These are phyloP conservation scores for Phytoseiulus persimilis DNA, from an alignment of 2,888 invertebrate genomes.

Conservation along the genomic window DNA sequence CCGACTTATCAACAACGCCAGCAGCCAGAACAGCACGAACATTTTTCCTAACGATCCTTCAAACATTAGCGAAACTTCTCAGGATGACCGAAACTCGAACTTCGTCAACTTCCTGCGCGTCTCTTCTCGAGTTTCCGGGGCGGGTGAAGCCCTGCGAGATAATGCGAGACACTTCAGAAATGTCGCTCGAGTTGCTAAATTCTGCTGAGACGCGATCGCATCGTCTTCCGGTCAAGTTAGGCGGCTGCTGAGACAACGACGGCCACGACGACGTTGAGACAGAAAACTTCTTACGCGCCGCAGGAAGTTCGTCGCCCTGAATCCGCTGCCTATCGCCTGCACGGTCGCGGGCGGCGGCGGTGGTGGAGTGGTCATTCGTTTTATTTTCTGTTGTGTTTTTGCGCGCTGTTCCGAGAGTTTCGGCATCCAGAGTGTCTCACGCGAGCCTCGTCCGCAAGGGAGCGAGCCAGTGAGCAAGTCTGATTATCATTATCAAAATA, in stretches of 20 bases:
- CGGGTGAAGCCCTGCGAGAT: too few species aligned
- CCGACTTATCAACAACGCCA: not conserved
- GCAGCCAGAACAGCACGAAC: not conserved
- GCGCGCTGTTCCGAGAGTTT: not conserved
- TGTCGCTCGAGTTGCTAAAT: not conserved
- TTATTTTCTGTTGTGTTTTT: not conserved
- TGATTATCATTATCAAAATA: slow-evolving; percentile 5
- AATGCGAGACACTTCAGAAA: too few species aligned
- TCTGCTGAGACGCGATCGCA: not conserved
- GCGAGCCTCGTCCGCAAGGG: not conserved
- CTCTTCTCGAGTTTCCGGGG: too few species aligned
- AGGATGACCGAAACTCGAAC: not conserved
- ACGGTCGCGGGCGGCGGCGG: not conserved
- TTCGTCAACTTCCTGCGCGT: too few species aligned
- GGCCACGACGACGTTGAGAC: not conserved
- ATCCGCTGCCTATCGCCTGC: not conserved
- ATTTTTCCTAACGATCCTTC: not conserved
- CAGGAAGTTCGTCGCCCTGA: slow-evolving; percentile 5
- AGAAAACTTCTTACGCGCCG: not conserved
- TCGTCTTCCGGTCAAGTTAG: not conserved
- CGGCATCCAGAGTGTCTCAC: not conserved
- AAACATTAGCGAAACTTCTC: too few species aligned
- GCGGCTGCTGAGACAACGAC: not conserved
- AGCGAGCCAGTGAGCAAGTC: not conserved
- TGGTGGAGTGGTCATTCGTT: not conserved